phyloP scores from a whole-genome alignment of 2,797 vertebrate genomes.

The Potorous gilbertii region DNA sequence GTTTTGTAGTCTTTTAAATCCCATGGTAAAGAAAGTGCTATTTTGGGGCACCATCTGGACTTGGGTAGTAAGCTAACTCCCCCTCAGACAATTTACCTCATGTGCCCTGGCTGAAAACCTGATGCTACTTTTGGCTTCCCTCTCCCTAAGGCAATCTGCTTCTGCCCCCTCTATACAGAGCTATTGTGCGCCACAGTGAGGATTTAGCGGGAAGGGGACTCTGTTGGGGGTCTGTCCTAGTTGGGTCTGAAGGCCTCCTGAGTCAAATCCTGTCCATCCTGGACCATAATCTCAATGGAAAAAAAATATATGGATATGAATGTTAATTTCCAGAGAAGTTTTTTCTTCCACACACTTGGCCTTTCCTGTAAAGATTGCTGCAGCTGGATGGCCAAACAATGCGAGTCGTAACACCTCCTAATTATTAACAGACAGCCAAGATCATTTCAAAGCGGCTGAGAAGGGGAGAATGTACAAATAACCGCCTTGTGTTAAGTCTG shows the following conservation, averaged over 20 bases:
- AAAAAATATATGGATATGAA: background rate
- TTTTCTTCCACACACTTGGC: background rate
- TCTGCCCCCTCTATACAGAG: fast-evolving
- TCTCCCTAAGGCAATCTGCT: background rate
- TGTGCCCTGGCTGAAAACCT: background rate
- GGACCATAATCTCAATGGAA: fast-evolving
- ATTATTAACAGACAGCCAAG: conserved; percentile 48
- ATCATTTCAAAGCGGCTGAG: conserved; percentile 9
- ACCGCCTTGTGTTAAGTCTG: conserved; percentile 12
- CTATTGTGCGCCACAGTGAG: fast-evolving
- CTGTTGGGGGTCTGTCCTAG: background rate
- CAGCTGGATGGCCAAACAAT: background rate
- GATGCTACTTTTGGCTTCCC: background rate
- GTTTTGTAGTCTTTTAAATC: background rate
- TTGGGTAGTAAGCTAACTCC: background rate
- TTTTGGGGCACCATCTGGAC: background rate
- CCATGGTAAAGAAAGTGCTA: background rate
- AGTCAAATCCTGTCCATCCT: fast-evolving
- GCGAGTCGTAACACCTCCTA: background rate
- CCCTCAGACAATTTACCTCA: background rate
- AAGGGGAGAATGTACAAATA: background rate
- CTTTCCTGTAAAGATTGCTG: background rate
- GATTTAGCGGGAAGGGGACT: background rate
- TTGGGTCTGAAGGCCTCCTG: background rate
- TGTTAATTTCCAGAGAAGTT: background rate